Base-by-base conservation (phyloP, 2,888 invertebrate species). In the Diploptera punctata region DNA sequence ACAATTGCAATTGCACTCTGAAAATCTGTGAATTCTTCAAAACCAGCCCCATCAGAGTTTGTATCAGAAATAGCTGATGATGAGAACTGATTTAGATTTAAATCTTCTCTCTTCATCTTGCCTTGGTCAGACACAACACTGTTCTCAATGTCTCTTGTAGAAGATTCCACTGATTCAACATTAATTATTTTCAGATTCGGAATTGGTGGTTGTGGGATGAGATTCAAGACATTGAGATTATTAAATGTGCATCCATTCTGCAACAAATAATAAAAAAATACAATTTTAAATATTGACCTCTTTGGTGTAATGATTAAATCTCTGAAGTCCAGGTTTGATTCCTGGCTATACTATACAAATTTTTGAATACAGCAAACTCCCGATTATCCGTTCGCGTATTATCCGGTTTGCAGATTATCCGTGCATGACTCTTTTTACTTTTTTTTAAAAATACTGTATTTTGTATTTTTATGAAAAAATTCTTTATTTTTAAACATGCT, bases 11-110 rank as follows among this genome's bases (percentile, higher is more conserved):
- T 67, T 24, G 79, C 79, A 77, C 84, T 85, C 77, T 86, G 85
- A 75, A 86, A 86, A 31, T 86, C 86, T 0, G 84, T 82, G 76
- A 86, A 86, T 18, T 86, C 86, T 75, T 85, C 85, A 72, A 77
- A 76, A 62, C 72, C 72, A 54, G 68, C 73, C 47, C 62, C 68
- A 38, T 19, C 69, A 44, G 61, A 26, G 19, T 3, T 24, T 29
- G 54, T 13, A 61, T 2, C n/a, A n/a, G 60, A 47, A 24, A 13
- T 16, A 19, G 31, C 24, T n/a, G n/a, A 18, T 10, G 57, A 60
- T 24, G 13, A 21, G 33, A 7, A 16, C 13, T 31, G 62, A 54
- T 31, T 69, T 33, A 74, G 43, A 44, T 74, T 74, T 24, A 69
- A 26, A 3, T 68, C 71, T 26, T 75, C 75, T 13, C 72, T 18